phyloP scores from a whole-genome alignment of 2,888 invertebrate genomes.

The Tiliacea aurago region DNA sequence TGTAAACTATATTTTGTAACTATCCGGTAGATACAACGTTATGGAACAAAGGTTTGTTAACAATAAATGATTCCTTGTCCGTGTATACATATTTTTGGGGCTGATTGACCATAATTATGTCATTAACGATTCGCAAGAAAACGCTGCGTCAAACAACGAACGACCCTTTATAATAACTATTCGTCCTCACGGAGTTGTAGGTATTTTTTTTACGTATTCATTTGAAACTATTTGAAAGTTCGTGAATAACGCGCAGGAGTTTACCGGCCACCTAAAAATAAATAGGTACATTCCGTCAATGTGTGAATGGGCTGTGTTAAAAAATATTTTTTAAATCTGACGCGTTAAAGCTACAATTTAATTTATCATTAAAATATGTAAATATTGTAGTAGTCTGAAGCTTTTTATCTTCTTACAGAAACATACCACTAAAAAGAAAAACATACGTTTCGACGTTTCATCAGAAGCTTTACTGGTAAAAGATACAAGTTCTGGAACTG shows the following conservation, averaged over 20 bases:
- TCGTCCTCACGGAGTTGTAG: neutral
- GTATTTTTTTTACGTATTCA: neutral
- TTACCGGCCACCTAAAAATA: neutral
- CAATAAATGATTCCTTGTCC: too few species aligned
- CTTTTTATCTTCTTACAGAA: constrained; percentile 77
- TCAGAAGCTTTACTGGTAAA: constrained; percentile 81
- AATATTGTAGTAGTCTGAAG: neutral
- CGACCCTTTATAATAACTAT: neutral
- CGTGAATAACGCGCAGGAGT: neutral
- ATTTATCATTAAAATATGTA: too few species aligned
- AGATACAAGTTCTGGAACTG: constrained; percentile 78
- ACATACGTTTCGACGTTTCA: constrained; percentile 86
- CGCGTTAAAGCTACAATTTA: too few species aligned
- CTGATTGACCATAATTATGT: neutral
- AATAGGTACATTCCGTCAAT: too few species aligned
- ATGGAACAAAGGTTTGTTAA: too few species aligned
- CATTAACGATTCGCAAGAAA: neutral
- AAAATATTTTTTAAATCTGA: too few species aligned
- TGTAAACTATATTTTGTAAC: too few species aligned
- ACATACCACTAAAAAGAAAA: constrained; percentile 84
- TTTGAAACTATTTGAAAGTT: neutral
- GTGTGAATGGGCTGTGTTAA: too few species aligned
- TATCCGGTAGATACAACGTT: too few species aligned
- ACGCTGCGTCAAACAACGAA: neutral
- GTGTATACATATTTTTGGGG: too few species aligned